These are phyloP conservation scores for Chalcosyrphus nemorum DNA, from an alignment of 2,888 invertebrate species.

Conservation along the genomic window DNA sequence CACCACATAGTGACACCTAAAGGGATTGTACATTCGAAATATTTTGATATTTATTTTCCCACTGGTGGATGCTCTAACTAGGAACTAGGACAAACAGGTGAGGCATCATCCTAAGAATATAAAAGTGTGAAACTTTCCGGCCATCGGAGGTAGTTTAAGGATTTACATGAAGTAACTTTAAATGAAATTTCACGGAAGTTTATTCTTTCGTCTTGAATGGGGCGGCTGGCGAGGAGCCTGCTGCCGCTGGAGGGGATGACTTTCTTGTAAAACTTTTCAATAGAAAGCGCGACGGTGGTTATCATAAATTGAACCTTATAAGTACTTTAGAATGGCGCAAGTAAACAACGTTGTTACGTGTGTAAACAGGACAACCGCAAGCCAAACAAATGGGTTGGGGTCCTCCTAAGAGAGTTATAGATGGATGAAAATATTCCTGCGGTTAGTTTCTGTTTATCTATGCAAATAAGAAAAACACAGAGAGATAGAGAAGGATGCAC, in stretches of 20 bases:
- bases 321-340: conserved; percentile 50
- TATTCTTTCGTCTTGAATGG: background rate
- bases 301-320: conserved; percentile 61
- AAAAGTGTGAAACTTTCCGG: conserved; percentile 56
- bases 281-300: conserved; percentile 36
- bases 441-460: conserved; percentile 60
- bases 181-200: conserved; percentile 37
- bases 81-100: conserved; percentile 2
- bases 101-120: background rate
- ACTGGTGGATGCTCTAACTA: background rate
- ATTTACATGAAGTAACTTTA: conserved; percentile 54
- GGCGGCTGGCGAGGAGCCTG: too few species aligned
- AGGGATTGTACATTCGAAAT: conserved; percentile 25
- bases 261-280: conserved; percentile 37
- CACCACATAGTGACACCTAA: background rate
- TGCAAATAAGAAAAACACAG: conserved; percentile 48
- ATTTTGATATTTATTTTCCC: conserved; percentile 44
- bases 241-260: conserved; percentile 2
- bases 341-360: conserved; percentile 59
- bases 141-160: conserved; percentile 38
- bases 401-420: conserved; percentile 21
- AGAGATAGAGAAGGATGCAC: conserved; percentile 5
- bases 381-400: conserved; percentile 29
- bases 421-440: conserved; percentile 32
- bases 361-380: conserved; percentile 52